A percentile compares a stretch with the other conserved stretches of the same genome.
These are phyloP conservation scores for Dissostichus mawsoni DNA, from an alignment of 2,113 vertebrate genomes.

Conservation along the genomic window DNA sequence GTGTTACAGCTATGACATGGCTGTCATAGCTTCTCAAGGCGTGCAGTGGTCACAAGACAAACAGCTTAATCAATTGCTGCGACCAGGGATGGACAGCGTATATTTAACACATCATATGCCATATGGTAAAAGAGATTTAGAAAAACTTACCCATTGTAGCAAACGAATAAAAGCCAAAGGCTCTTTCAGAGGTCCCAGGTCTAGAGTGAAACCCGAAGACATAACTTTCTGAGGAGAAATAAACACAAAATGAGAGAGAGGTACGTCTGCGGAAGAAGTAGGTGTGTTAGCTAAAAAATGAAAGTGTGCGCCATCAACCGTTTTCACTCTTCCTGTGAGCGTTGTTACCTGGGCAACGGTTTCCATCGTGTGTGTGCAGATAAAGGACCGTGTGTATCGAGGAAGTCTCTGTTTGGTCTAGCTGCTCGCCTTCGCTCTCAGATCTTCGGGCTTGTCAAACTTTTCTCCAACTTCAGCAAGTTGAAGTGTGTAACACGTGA, in stretches of 20 bases:
- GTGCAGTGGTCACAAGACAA: conserved; percentile 65
- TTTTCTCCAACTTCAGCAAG: conserved; percentile 66
- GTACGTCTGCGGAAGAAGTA: background rate
- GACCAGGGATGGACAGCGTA: background rate
- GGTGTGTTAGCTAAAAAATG: conserved; percentile 6
- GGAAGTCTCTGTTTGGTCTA: background rate
- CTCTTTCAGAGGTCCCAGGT: conserved; percentile 89
- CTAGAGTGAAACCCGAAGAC: conserved; percentile 79
- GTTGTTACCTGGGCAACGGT: conserved; percentile 73
- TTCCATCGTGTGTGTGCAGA: conserved; percentile 58
- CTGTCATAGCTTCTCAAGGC: conserved; percentile 11
- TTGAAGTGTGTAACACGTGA: conserved; percentile 63
- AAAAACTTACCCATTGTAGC: conserved; percentile 91
- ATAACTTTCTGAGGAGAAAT: conserved; percentile 74
- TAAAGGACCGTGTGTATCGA: background rate
- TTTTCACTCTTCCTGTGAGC: background rate
- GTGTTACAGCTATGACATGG: background rate
- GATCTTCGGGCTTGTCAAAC: conserved; percentile 64
- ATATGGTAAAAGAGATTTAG: conserved; percentile 19
- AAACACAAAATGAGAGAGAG: background rate
- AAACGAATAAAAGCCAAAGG: conserved; percentile 93
- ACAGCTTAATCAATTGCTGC: conserved; percentile 43
- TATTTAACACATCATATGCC: conserved; percentile 1
- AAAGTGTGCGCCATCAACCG: conserved; percentile 1
- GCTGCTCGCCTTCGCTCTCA: background rate